phyloP scores from a whole-genome alignment of 2,797 vertebrate genomes.

The Hozukius guyotensis region DNA sequence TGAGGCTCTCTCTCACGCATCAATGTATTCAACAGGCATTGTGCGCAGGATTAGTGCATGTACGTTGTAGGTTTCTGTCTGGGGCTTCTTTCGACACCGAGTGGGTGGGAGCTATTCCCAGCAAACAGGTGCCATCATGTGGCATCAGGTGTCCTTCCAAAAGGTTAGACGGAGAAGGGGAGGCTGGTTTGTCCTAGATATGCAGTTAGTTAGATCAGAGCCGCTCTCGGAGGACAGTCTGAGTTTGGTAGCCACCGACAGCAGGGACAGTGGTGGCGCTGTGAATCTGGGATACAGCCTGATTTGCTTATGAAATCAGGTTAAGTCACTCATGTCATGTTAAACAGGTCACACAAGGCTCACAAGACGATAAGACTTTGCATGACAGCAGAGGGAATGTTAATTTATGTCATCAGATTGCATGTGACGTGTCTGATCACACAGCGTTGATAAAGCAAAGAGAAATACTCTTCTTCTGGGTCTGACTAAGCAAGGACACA shows the following conservation, averaged over 20 bases:
- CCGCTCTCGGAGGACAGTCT: conserved; percentile 52
- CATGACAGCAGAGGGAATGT: conserved; percentile 1
- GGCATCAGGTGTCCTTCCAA: conserved; percentile 71
- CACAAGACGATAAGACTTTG: conserved; percentile 7
- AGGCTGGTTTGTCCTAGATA: conserved; percentile 64
- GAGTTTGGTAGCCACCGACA: conserved; percentile 52
- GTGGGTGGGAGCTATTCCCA: conserved; percentile 54
- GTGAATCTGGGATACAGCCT: conserved; percentile 66
- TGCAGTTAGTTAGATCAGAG: conserved; percentile 56
- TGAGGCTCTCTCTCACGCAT: conserved; percentile 40
- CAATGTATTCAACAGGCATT: conserved; percentile 55
- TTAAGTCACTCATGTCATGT: conserved; percentile 47
- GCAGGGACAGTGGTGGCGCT: conserved; percentile 20
- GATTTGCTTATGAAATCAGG: conserved; percentile 72
- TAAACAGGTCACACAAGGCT: conserved; percentile 39
- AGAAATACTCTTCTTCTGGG: conserved; percentile 4
- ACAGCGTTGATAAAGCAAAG: not conserved
- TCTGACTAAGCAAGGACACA: not conserved
- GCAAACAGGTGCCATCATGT: conserved; percentile 66
- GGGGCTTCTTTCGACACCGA: conserved; percentile 24
- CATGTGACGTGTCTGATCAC: not conserved
- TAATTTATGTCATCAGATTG: not conserved
- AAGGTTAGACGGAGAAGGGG: conserved; percentile 43
- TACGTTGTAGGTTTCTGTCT: conserved; percentile 17
- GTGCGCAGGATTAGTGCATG: conserved; percentile 53